A percentile compares a stretch with the other conserved stretches of the same genome.
Conservation (phyloP, 2,888 invertebrate species). For the Eucera pruinosa region DNA sequence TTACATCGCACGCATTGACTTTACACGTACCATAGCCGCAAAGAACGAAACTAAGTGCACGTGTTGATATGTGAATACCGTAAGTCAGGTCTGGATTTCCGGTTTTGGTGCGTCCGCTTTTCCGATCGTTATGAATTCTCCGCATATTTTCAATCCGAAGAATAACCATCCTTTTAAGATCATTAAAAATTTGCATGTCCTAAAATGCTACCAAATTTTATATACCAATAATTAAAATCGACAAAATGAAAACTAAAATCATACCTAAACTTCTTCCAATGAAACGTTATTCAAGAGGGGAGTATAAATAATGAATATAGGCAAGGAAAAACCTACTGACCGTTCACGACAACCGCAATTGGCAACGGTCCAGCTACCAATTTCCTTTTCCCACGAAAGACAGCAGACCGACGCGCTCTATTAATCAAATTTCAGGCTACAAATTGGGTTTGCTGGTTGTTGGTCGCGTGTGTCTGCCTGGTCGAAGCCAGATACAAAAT, state of each 20-base stretch:
- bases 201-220: too few species aligned
- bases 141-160: background rate
- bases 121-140: slow-evolving; percentile 26
- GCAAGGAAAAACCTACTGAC: background rate
- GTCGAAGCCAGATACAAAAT: slow-evolving; percentile 80
- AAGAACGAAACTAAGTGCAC: slow-evolving; percentile 51
- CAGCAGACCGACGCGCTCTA: background rate
- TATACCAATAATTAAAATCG: too few species aligned
- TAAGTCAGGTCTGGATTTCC: slow-evolving; percentile 58
- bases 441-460: slow-evolving; percentile 74
- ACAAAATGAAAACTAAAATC: background rate
- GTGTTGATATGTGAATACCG: slow-evolving; percentile 72
- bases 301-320: background rate
- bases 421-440: slow-evolving; percentile 67
- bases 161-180: background rate
- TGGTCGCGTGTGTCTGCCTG: slow-evolving; percentile 72
- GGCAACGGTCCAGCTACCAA: slow-evolving; percentile 15
- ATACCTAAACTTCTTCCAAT: background rate
- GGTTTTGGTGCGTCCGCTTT: slow-evolving; percentile 38
- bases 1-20: slow-evolving; percentile 13
- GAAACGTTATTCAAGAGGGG: background rate
- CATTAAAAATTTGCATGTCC: too few species aligned
- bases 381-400: background rate
- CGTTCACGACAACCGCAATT: background rate
- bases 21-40: slow-evolving; percentile 18